Percentiles rank a stretch among this genome's conserved stretches.
These are phyloP conservation scores for Omphaloscelis lunosa DNA, from an alignment of 2,888 invertebrate species.

Conservation along the genomic window DNA sequence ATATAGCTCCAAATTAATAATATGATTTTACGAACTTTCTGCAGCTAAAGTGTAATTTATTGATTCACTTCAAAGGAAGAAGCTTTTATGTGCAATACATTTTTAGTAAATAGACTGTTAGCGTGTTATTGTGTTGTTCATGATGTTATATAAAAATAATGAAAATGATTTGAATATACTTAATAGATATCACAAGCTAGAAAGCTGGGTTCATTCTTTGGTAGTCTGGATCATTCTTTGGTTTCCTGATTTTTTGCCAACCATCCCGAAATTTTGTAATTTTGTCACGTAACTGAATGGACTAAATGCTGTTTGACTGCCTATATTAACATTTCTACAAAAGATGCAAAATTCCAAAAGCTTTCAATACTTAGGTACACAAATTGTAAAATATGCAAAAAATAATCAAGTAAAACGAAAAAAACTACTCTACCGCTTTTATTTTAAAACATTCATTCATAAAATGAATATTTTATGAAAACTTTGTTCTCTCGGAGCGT, in stretches of 20 bases:
- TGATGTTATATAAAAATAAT: neutral
- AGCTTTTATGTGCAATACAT: constrained; percentile 29
- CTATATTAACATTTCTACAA: no score
- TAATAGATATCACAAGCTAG: no score
- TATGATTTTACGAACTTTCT: constrained; percentile 26
- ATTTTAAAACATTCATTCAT: constrained; percentile 44
- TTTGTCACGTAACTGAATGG: no score
- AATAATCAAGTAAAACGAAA: neutral
- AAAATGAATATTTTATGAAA: constrained; percentile 41
- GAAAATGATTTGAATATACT: no score
- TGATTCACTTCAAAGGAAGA: constrained; percentile 21
- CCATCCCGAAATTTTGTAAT: no score
- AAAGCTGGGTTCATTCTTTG: no score
- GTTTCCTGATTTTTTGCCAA: no score
- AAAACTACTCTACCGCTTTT: neutral
- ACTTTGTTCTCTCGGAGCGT: constrained; percentile 33
- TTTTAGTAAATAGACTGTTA: constrained; percentile 24
- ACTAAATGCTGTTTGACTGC: no score
- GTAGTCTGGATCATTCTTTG: no score
- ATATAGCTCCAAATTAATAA: neutral
- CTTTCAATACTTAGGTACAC: no score
- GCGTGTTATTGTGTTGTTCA: neutral
- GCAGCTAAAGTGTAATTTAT: constrained; percentile 27
- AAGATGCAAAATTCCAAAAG: no score
- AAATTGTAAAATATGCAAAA: no score